A percentile compares a stretch with the other conserved stretches of the same genome.
phyloP scores from a whole-genome alignment of 2,113 vertebrate genomes.

The Telmatochromis sp. region DNA sequence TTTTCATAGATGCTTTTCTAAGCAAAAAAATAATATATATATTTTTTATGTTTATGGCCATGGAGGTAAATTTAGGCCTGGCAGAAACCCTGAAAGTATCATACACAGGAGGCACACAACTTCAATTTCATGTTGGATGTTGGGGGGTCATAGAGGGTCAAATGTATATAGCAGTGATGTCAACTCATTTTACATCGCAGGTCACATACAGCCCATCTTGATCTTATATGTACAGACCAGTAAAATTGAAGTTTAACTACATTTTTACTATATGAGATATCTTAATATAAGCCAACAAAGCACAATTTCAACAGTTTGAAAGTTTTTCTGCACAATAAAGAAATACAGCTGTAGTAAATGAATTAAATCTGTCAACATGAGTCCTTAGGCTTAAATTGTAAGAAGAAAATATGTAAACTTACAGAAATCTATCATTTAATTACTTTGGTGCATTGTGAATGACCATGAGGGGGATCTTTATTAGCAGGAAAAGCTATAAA shows the following conservation, averaged over 20 bases:
- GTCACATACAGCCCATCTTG: neutral
- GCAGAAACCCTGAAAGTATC: neutral
- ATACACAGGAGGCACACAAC: neutral
- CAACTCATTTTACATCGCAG: neutral
- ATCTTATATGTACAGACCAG: neutral
- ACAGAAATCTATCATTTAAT: neutral
- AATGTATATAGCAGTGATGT: neutral
- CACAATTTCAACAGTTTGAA: neutral
- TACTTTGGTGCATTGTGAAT: neutral
- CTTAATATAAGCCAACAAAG: neutral
- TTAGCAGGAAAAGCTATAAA: neutral
- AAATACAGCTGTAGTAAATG: neutral
- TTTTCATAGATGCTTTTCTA: neutral
- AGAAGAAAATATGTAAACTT: neutral
- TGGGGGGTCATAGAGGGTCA: neutral
- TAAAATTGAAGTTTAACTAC: neutral
- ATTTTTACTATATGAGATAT: neutral
- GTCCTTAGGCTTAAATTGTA: neutral
- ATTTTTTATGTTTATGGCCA: neutral
- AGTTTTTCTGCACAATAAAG: neutral
- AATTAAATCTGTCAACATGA: neutral
- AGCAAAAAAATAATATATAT: neutral
- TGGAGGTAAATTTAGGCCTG: neutral
- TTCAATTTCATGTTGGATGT: neutral
- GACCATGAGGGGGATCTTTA: neutral